Conservation (phyloP, 2,797 vertebrate species). For the Neomorphus geoffroyi region DNA sequence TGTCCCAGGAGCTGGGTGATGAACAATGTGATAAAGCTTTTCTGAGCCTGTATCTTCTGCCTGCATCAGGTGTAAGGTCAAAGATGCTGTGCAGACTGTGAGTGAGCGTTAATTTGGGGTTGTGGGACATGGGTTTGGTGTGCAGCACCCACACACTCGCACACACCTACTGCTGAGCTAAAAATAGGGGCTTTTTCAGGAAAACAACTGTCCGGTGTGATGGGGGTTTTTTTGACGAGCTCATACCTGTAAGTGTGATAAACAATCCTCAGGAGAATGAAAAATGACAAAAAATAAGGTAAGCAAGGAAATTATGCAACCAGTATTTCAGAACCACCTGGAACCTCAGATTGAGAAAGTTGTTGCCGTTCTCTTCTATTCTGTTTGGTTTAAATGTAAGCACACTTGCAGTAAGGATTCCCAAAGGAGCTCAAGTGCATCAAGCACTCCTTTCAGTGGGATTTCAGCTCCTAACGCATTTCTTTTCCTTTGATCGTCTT, state of each 20-base stretch:
- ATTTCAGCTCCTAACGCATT: not conserved
- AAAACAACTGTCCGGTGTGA: not conserved
- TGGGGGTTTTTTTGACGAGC: not conserved
- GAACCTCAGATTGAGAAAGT: not conserved
- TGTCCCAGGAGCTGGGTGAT: not conserved
- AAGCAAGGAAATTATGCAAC: conserved; percentile 10
- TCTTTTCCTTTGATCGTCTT: not conserved
- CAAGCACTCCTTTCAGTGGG: not conserved
- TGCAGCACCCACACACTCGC: not conserved
- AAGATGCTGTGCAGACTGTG: not conserved
- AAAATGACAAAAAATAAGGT: not conserved
- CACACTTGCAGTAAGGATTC: not conserved
- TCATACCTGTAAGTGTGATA: not conserved
- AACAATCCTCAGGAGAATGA: not conserved
- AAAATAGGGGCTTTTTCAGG: not conserved
- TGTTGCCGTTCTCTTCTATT: not conserved
- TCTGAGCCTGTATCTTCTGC: not conserved
- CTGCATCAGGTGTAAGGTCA: not conserved
- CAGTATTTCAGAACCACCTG: conserved; percentile 7
- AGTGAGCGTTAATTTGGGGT: not conserved
- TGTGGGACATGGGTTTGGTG: not conserved
- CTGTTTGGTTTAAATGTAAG: not conserved
- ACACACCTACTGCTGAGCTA: not conserved
- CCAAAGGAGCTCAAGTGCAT: not conserved
- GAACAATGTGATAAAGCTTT: not conserved